These are phyloP conservation scores for Villa cingulata DNA, from an alignment of 2,888 invertebrate genomes.

Conservation along the genomic window DNA sequence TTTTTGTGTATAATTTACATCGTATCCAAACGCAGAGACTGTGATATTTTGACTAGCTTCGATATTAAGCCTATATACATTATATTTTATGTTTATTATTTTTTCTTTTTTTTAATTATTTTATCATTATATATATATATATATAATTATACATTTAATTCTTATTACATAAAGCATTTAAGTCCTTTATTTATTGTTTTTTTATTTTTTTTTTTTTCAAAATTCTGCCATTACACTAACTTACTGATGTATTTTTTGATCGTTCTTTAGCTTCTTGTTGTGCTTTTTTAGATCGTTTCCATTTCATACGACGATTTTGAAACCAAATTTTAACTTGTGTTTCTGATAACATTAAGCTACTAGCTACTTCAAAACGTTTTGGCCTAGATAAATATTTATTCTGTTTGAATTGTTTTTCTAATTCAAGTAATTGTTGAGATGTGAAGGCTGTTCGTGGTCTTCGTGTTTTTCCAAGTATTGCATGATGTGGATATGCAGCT, in stretches of 20 bases:
- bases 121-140: no score
- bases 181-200: no score
- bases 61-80: neutral
- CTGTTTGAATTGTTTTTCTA: slow-evolving; percentile 97
- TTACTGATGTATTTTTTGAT: slow-evolving; percentile 20
- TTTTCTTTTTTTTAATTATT: no score
- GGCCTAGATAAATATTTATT: slow-evolving; percentile 98
- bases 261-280: slow-evolving; percentile 68
- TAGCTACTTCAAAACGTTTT: slow-evolving; percentile 96
- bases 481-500: slow-evolving; percentile 62
- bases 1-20: neutral
- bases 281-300: slow-evolving; percentile 95
- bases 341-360: slow-evolving; percentile 92
- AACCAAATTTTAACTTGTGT: slow-evolving; percentile 99
- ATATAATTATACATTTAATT: no score
- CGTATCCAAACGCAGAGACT: slow-evolving; percentile 4
- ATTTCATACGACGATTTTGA: slow-evolving; percentile 96
- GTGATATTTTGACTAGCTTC: slow-evolving; percentile 12
- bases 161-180: no score
- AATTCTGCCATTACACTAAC: slow-evolving; percentile 6
- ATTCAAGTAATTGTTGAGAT: slow-evolving; percentile 83
- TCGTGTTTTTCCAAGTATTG: slow-evolving; percentile 71
- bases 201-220: no score
- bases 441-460: slow-evolving; percentile 97
- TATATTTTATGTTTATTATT: neutral